phyloP scores from a whole-genome alignment of 2,888 invertebrate species.

The Nymphalis c-album region DNA sequence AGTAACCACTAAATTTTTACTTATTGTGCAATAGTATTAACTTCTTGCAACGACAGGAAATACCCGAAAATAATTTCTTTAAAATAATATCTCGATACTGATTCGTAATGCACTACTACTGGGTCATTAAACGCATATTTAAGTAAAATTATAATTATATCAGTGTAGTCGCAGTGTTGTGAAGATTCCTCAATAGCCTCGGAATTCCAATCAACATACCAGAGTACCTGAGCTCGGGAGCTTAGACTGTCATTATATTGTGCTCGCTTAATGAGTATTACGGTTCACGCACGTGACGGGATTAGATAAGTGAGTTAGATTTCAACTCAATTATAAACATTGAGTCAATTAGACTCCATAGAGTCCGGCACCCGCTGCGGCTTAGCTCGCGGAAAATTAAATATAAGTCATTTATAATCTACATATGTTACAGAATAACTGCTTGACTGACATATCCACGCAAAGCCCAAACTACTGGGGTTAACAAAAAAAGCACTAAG shows the following conservation, averaged over 20 bases:
- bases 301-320: conserved; percentile 4
- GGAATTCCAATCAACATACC: conserved; percentile 30
- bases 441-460: too few species aligned
- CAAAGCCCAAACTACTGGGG: too few species aligned
- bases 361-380: too few species aligned
- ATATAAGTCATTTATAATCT: too few species aligned
- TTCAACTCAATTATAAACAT: neutral
- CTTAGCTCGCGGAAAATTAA: too few species aligned
- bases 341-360: too few species aligned
- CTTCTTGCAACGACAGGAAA: too few species aligned
- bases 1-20: too few species aligned
- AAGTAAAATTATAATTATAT: conserved; percentile 4
- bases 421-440: too few species aligned
- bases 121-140: neutral
- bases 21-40: too few species aligned
- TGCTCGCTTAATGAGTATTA: conserved; percentile 6
- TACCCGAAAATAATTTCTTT: neutral
- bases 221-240: neutral
- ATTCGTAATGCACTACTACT: neutral
- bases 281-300: conserved; percentile 12
- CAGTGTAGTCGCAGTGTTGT: neutral
- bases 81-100: too few species aligned
- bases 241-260: conserved; percentile 6
- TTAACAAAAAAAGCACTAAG: too few species aligned
- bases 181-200: conserved; percentile 14